phyloP scores from a whole-genome alignment of 2,113 vertebrate species.

The Plectropomus leopardus region DNA sequence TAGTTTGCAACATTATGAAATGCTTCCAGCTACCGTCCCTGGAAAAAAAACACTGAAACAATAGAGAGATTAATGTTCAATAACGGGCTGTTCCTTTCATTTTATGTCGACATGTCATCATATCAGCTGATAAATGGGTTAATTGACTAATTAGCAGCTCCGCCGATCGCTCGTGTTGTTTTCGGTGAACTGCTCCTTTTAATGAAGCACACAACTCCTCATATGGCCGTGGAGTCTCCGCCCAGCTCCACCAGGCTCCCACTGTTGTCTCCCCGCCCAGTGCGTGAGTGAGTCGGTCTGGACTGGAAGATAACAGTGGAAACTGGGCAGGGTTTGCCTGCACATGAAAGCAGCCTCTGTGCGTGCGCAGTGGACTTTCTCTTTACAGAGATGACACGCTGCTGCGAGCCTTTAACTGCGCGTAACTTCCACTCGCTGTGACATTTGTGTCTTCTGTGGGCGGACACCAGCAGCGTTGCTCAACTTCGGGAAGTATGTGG shows the following conservation, averaged over 20 bases:
- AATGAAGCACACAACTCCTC: constrained; percentile 37
- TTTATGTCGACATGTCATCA: neutral
- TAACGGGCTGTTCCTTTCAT: neutral
- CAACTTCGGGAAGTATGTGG: constrained; percentile 75
- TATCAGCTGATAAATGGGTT: neutral
- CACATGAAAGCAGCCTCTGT: constrained; percentile 27
- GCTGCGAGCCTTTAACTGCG: constrained; percentile 4
- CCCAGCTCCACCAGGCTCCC: constrained; percentile 56
- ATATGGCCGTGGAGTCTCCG: constrained; percentile 64
- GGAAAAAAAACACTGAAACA: neutral
- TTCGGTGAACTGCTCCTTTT: constrained; percentile 27
- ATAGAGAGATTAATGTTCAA: constrained; percentile 1
- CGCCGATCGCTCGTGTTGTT: neutral
- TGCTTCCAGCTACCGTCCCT: neutral
- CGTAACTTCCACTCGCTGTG: constrained; percentile 6
- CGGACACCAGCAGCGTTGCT: constrained; percentile 42
- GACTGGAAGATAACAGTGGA: constrained; percentile 71
- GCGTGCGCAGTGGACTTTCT: constrained; percentile 10
- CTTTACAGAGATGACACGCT: neutral
- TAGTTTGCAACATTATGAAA: constrained; percentile 14
- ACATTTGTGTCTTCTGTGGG: constrained; percentile 21
- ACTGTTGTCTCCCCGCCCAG: constrained; percentile 60
- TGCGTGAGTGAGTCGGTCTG: constrained; percentile 65
- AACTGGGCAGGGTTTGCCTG: constrained; percentile 60
- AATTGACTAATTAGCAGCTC: neutral